A percentile compares a stretch with the other conserved stretches of the same genome.
phyloP scores from a whole-genome alignment of 2,888 invertebrate genomes.

The Mythimna loreyi region DNA sequence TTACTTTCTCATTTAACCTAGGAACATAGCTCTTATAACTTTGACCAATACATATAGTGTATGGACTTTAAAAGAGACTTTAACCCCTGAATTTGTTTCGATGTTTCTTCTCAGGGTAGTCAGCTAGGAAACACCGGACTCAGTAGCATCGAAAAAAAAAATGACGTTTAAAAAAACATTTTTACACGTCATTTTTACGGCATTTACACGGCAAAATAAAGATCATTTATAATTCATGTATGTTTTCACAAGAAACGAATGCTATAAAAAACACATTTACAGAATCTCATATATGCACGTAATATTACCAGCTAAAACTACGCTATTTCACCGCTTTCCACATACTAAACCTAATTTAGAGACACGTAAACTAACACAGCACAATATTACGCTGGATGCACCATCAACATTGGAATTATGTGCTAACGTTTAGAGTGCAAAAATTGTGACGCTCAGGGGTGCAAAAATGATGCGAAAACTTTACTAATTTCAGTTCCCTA shows the following conservation, averaged over 20 bases:
- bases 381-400: constrained; percentile 29
- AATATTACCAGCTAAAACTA: constrained; percentile 1
- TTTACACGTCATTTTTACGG: too few relatives aligned
- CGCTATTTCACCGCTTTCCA: not conserved
- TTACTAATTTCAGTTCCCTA: constrained; percentile 48
- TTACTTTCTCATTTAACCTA: not conserved
- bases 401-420: constrained; percentile 26
- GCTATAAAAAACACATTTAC: constrained; percentile 15
- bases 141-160: too few relatives aligned
- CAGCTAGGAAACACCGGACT: too few relatives aligned
- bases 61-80: too few relatives aligned
- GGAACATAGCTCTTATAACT: not conserved
- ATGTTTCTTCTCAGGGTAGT: too few relatives aligned
- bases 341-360: constrained; percentile 10
- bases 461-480: constrained; percentile 52
- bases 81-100: too few relatives aligned
- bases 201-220: too few relatives aligned
- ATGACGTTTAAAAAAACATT: too few relatives aligned
- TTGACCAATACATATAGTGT: too few relatives aligned
- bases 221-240: too few relatives aligned
- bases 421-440: constrained; percentile 32
- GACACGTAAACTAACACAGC: not conserved
- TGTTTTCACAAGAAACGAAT: constrained; percentile 3
- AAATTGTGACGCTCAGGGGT: constrained; percentile 24
- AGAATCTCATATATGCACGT: constrained; percentile 7